phyloP scores from a whole-genome alignment of 2,888 invertebrate species.

The Epirrhoe alternata region DNA sequence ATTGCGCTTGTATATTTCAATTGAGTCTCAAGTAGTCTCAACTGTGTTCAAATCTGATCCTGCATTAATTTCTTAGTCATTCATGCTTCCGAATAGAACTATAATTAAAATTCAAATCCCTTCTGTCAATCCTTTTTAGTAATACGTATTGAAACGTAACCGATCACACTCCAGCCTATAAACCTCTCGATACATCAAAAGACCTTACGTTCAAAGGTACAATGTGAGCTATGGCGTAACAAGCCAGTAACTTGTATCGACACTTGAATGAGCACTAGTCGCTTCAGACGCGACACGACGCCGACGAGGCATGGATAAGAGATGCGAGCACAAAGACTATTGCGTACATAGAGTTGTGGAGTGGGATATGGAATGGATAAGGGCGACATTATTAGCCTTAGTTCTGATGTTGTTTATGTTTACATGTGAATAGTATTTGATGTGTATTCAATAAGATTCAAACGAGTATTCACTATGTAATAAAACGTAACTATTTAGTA shows the following conservation, averaged over 20 bases:
- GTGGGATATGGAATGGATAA: slow-evolving; percentile 14
- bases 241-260: slow-evolving; percentile 6
- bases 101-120: slow-evolving; percentile 8
- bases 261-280: slow-evolving; percentile 15
- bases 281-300: slow-evolving; percentile 19
- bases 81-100: not conserved
- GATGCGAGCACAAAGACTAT: slow-evolving; percentile 31
- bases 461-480: too few species aligned
- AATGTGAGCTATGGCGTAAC: not conserved
- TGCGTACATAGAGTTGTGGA: slow-evolving; percentile 7
- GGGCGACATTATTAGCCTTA: not conserved
- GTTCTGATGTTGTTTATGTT: not conserved
- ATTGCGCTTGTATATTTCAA: slow-evolving; percentile 2
- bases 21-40: not conserved
- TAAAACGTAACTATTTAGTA: too few species aligned
- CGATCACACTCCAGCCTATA: slow-evolving; percentile 13
- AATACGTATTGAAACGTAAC: slow-evolving; percentile 5
- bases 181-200: slow-evolving; percentile 9
- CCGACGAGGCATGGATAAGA: slow-evolving; percentile 20
- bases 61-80: not conserved
- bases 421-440: not conserved
- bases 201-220: not conserved
- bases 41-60: not conserved
- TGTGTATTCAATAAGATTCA: too few species aligned
- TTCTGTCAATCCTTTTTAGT: slow-evolving; percentile 14